Base-by-base conservation (phyloP, 2,113 vertebrate species). In the Cyprichromis sp. region DNA sequence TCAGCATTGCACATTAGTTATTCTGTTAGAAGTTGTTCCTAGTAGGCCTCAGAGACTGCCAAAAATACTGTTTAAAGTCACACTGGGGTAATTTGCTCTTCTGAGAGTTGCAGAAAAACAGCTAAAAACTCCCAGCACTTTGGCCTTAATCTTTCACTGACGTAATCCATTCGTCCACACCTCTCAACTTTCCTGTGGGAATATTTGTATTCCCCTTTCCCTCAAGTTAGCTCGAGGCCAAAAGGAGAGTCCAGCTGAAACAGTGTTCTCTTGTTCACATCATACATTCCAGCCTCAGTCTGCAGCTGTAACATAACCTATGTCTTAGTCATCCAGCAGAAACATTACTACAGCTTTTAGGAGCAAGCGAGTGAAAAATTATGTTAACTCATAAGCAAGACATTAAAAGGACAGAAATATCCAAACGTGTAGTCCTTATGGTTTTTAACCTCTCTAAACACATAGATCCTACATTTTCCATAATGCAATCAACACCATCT, bases 111-210 rank as follows among this genome's bases (percentile, higher is more conserved):
- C 79, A 80, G 68, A 50, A 54, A 71, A 89, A 81, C 78, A 53
- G 34, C 81, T 80, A 59, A 57, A 73, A 26, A 63, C 21, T 80
- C 66, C 54, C 36, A 68, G 71, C 42, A 16, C 26, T 83, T 85
- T 82, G 50, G 88, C 84, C 47, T 55, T 81, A 88, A 87, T 84
- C 47, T 82, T 90, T 78, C 50, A 85, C 86, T 80, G 78, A 57
- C 26, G 17, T 19, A 86, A 86, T 71, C 73, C 50, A 40, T 36
- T 85, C 24, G 8, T 83, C 81, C 79, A 81, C 86, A 73, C 83
- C 81, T 88, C 38, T 82, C 24, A 80, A 82, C 78, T 63, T 78
- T 47, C 78, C 71, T 78, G 38, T 76, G 47, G 66, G 82, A 89
- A 81, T 40, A 16, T 87, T 83, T 85, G 50, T 83, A 66, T 87